phyloP scores from a whole-genome alignment of 2,888 invertebrate species.

The Allygus modestus region DNA sequence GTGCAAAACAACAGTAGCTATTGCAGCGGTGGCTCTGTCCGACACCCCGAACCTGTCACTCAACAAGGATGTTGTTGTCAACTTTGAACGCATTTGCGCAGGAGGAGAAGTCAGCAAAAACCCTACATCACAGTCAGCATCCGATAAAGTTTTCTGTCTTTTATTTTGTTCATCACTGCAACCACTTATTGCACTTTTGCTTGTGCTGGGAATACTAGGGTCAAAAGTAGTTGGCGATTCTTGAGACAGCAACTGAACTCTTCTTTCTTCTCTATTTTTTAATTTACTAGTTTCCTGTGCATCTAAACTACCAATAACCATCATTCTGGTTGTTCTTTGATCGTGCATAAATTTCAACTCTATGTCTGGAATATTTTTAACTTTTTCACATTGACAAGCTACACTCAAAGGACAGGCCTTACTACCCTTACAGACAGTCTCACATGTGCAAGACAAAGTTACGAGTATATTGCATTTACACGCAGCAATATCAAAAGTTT shows the following conservation, averaged over 20 bases:
- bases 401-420: neutral
- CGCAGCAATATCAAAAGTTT: too few species aligned
- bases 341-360: neutral
- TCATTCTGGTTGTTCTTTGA: conserved; percentile 3
- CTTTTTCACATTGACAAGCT: conserved; percentile 13
- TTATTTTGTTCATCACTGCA: conserved; percentile 26
- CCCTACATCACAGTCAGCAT: too few species aligned
- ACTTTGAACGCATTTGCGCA: conserved; percentile 49
- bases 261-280: conserved; percentile 12
- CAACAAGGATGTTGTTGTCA: conserved; percentile 46
- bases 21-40: conserved; percentile 60
- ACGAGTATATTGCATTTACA: too few species aligned
- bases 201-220: conserved; percentile 17
- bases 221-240: conserved; percentile 30
- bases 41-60: conserved; percentile 60
- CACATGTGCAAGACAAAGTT: too few species aligned
- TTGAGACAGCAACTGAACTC: neutral
- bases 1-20: conserved; percentile 57
- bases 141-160: neutral
- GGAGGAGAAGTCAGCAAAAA: neutral
- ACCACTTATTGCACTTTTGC: conserved; percentile 31
- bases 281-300: neutral
- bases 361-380: neutral
- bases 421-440: neutral
- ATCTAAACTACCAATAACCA: conserved; percentile 1